These are phyloP conservation scores for Trissolcus basalis DNA, from an alignment of 1,140 invertebrate species.

Conservation along the genomic window DNA sequence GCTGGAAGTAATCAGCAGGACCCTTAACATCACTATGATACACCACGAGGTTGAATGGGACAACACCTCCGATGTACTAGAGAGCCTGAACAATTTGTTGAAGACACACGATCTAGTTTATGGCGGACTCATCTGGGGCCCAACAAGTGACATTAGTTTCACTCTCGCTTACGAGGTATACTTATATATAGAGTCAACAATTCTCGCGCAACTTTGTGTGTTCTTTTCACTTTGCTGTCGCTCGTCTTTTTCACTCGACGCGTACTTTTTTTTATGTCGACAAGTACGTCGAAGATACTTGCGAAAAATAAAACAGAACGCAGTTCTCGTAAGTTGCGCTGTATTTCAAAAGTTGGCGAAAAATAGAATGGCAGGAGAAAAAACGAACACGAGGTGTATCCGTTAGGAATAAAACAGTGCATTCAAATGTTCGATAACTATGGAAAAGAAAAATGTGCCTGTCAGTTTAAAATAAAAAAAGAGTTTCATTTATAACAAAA, in stretches of 20 bases:
- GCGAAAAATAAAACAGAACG: no score
- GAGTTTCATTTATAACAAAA: no score
- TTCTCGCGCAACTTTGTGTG: not conserved
- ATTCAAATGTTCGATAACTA: no score
- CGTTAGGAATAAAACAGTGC: no score
- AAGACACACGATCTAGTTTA: conserved; percentile 61
- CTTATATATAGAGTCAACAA: not conserved
- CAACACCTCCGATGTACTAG: conserved; percentile 8
- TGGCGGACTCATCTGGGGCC: conserved; percentile 61
- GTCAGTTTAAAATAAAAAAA: no score
- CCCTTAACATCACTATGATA: conserved; percentile 43
- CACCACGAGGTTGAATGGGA: conserved; percentile 33
- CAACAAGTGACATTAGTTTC: conserved; percentile 44
- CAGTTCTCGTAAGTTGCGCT: no score
- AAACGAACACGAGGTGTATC: no score
- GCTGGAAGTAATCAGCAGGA: conserved; percentile 43
- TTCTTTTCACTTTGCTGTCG: not conserved
- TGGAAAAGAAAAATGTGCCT: no score
- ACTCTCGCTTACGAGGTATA: conserved; percentile 64
- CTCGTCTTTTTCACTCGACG: not conserved
- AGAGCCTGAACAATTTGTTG: conserved; percentile 7
- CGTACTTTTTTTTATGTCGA: no score
- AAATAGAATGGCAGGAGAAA: no score
- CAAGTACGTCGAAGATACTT: no score
- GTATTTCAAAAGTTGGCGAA: no score